Evolutionary conservation across 2,797 vertebrate genomes (phyloP), one percentile per base, ranked within the genome.

Genomic region (Takifugu rubripes): DNA sequence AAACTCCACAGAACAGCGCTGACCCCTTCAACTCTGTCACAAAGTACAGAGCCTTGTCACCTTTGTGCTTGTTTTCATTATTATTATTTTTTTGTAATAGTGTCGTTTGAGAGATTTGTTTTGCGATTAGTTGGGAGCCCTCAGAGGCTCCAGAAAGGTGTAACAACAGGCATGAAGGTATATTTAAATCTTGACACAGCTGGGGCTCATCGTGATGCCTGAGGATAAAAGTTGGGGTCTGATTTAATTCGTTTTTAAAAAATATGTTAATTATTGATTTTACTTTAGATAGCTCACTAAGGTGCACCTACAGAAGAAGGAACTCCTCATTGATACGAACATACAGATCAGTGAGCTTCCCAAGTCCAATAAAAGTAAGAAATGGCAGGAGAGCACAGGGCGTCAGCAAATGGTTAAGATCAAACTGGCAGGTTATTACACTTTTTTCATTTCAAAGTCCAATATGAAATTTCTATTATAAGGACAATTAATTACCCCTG

Each of bases 391-490:
- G 78, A 77, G 70, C 74, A 77, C 75, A 55, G 61, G 70, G 61
- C 90, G 92, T 91, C 85, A 83, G 83, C 84, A 90, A 93, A 92
- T 90, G 91, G 94, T 96, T 95, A 95, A 95, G 91, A 92, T 78
- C 91, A 93, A 94, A 93, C 93, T 96, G 94, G 91, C 92, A 97
- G 94, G 95, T 98, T 97, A 97, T 97, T 97, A 97, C 90, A 92
- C 93, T 77, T 86, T 85, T 95, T 96, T 93, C 94, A 96, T 98
- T 96, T 93, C 92, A 88, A 93, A 96, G 94, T 97, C 94, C 95
- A 98, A 97, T 97, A 98, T 98, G 97, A 98, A 98, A 95, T 94
- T 97, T 98, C 95, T 98, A 98, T 98, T 99, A 98, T 95, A 96
- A 94, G 96, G 94, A 97, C 96, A 98, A 98, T 99, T 97, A 98